phyloP scores from a whole-genome alignment of 2,888 invertebrate genomes.

The Yponomeuta sedellus region DNA sequence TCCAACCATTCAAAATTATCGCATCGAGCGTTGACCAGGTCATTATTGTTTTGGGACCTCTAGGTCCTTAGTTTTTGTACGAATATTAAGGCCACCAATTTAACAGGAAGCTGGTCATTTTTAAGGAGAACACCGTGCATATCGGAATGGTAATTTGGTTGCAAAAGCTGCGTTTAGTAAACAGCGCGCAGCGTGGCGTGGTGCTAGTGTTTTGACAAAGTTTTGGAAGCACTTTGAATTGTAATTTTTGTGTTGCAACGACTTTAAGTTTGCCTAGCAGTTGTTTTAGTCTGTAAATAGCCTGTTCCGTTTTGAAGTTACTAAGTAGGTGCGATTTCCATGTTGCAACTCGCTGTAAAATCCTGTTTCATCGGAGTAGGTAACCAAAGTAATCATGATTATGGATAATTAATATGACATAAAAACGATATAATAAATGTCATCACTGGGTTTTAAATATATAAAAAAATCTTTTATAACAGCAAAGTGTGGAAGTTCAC shows the following conservation, averaged over 20 bases:
- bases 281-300: not conserved
- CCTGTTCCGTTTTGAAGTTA: no score
- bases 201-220: not conserved
- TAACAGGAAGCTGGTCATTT: not conserved
- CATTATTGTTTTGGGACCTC: not conserved
- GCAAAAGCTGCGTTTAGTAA: conserved; percentile 1
- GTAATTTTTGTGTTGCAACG: not conserved
- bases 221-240: not conserved
- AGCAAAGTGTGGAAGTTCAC: no score
- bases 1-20: conserved; percentile 6
- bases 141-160: not conserved
- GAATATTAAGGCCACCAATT: not conserved
- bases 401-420: no score
- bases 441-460: no score
- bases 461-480: no score
- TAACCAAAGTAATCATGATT: no score
- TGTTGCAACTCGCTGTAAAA: no score
- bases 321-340: no score
- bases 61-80: not conserved
- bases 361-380: no score
- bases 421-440: no score
- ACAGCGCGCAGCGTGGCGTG: not conserved
- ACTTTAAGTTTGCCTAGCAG: not conserved
- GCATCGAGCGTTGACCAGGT: conserved; percentile 5
- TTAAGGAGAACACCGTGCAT: not conserved